Evolutionary conservation across 1,140 invertebrate genomes (phyloP).

Genomic region (Aphidius gifuensis): DNA sequence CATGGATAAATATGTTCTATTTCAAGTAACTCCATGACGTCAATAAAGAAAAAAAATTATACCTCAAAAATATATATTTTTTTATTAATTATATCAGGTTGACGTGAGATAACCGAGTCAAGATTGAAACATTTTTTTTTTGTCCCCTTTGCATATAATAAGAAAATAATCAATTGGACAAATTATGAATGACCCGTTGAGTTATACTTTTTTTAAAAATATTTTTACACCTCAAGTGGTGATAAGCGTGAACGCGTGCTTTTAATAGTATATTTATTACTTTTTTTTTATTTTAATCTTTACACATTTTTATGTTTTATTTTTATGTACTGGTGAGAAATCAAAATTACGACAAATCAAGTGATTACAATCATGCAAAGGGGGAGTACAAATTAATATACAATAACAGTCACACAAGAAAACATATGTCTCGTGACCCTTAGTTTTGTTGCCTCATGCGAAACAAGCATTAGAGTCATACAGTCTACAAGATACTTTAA

Average conservation of each 20-base stretch:
- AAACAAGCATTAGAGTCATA: constrained; percentile 29
- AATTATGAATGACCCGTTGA: neutral
- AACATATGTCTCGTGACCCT: constrained; percentile 3
- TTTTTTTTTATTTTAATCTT: no score
- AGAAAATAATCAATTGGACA: constrained; percentile 16
- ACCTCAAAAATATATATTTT: no score
- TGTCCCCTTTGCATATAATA: neutral
- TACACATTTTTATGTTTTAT: no score
- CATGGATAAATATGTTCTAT: no score
- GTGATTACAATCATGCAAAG: constrained; percentile 28
- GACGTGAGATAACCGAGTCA: no score
- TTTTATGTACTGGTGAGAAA: constrained; percentile 2
- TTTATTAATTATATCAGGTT: no score
- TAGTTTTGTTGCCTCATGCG: constrained; percentile 23
- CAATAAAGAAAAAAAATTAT: no score
- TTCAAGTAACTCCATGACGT: no score
- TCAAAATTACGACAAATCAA: constrained; percentile 31
- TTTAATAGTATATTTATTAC: no score
- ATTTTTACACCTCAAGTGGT: constrained; percentile 1
- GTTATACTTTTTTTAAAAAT: neutral
- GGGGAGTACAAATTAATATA: constrained; percentile 24
- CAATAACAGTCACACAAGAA: neutral
- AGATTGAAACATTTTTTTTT: no score
- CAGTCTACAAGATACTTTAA: constrained; percentile 4
- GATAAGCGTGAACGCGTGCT: constrained; percentile 3